Evolutionary conservation across 2,113 vertebrate species (phyloP).

Genomic region (Podiceps cristatus): DNA sequence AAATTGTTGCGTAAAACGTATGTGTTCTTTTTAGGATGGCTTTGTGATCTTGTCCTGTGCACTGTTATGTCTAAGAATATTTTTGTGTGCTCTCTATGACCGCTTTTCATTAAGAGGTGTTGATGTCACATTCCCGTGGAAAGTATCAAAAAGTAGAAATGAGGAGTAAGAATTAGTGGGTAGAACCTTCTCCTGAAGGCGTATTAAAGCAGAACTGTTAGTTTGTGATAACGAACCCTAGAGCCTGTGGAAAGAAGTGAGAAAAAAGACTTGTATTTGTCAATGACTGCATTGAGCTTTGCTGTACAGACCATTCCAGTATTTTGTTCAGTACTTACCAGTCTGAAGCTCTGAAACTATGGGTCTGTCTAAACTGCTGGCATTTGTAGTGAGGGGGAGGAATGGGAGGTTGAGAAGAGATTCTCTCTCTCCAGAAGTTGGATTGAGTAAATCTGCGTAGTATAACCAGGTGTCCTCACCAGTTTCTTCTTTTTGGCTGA

Average conservation of each 20-base stretch:
- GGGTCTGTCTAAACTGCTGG: conserved; percentile 42
- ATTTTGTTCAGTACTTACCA: neutral
- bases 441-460: neutral
- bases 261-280: neutral
- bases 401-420: conserved; percentile 16
- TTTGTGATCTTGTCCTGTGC: neutral
- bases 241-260: neutral
- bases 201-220: conserved; percentile 8
- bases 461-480: conserved; percentile 8
- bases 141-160: neutral
- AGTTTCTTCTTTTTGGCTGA: neutral
- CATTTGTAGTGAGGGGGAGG: conserved; percentile 53
- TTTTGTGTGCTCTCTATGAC: neutral
- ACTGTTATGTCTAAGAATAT: neutral
- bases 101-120: neutral
- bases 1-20: neutral
- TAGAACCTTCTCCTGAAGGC: neutral
- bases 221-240: neutral
- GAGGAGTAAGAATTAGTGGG: neutral
- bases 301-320: neutral
- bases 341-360: conserved; percentile 2
- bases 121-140: neutral
- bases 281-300: neutral
- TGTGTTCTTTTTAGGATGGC: neutral
- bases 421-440: conserved; percentile 31